Percentiles rank a stretch among this genome's conserved stretches.
Evolutionary conservation across 2,113 vertebrate species (phyloP).

Genomic region (Zapornia atra): DNA sequence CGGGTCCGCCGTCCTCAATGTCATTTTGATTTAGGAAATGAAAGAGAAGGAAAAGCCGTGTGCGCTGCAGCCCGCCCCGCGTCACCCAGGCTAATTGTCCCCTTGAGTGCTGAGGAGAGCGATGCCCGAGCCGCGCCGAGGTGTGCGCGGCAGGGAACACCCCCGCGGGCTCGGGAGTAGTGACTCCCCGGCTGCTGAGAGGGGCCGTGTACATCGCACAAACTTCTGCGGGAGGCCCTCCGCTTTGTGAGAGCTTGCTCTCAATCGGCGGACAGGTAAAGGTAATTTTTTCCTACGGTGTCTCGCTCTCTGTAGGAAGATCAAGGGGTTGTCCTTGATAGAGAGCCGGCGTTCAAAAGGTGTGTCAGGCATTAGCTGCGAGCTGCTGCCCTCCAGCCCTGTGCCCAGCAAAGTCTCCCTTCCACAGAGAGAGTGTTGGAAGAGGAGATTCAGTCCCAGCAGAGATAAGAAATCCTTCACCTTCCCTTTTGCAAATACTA

Average conservation of each 20-base stretch:
- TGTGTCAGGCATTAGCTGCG: not conserved
- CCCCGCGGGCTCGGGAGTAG: fast-evolving
- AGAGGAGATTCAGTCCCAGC: not conserved
- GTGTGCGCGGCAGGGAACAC: fast-evolving
- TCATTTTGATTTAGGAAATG: not conserved
- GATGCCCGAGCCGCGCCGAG: not conserved
- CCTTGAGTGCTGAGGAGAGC: not conserved
- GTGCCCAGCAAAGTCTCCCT: not conserved
- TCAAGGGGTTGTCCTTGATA: not conserved
- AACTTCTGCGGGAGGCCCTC: not conserved
- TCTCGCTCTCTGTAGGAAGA: not conserved
- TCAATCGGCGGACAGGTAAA: not conserved
- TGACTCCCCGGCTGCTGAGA: fast-evolving
- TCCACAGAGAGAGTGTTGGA: not conserved
- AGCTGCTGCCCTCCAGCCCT: not conserved
- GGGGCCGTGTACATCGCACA: fast-evolving
- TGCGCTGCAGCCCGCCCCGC: not conserved
- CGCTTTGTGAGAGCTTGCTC: not conserved
- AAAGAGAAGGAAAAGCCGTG: not conserved
- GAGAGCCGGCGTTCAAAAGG: not conserved
- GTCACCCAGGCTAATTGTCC: not conserved
- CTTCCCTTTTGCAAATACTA: not conserved
- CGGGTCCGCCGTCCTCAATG: not conserved
- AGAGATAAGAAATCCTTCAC: not conserved
- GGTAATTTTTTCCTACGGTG: fast-evolving